Evolutionary conservation across 2,888 invertebrate species (phyloP).

Genomic region (Drosophila barbarae): DNA sequence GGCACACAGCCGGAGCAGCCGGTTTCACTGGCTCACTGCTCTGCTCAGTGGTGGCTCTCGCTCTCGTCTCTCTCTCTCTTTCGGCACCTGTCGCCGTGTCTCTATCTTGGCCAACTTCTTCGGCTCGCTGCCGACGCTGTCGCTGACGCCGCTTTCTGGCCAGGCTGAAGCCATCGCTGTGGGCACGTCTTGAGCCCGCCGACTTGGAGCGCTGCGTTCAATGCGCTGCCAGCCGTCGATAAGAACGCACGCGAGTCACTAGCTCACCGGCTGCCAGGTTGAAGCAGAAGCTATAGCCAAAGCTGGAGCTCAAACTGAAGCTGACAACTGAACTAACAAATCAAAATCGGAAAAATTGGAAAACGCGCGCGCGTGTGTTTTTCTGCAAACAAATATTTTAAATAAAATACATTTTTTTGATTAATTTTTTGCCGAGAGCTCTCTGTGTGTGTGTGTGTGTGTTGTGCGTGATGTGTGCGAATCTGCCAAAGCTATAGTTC

Average conservation of each 20-base stretch:
- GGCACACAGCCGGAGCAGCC: slow-evolving; percentile 32
- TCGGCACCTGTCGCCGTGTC: too few species aligned
- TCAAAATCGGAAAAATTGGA: slow-evolving; percentile 9
- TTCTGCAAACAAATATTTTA: neutral
- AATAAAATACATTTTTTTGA: slow-evolving; percentile 22
- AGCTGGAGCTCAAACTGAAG: neutral
- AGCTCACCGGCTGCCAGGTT: slow-evolving; percentile 1
- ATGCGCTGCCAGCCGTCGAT: slow-evolving; percentile 76
- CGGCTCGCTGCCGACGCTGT: slow-evolving; percentile 40
- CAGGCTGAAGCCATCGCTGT: slow-evolving; percentile 39
- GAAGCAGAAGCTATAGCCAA: neutral
- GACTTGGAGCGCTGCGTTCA: slow-evolving; percentile 51
- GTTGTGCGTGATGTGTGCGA: slow-evolving; percentile 40
- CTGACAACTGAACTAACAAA: neutral
- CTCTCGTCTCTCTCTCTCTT: neutral
- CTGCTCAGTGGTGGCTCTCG: neutral
- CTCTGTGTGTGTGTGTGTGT: slow-evolving; percentile 8
- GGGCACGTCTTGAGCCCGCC: slow-evolving; percentile 58
- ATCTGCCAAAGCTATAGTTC: slow-evolving; percentile 18
- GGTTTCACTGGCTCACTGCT: slow-evolving; percentile 30
- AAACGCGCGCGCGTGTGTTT: slow-evolving; percentile 56
- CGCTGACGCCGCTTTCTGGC: slow-evolving; percentile 11
- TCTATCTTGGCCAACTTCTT: slow-evolving; percentile 53
- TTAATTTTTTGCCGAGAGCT: slow-evolving; percentile 21
- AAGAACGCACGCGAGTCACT: slow-evolving; percentile 67